Evolutionary conservation across 2,113 vertebrate species (phyloP).

Genomic region (Poeciliopsis prolifica): DNA sequence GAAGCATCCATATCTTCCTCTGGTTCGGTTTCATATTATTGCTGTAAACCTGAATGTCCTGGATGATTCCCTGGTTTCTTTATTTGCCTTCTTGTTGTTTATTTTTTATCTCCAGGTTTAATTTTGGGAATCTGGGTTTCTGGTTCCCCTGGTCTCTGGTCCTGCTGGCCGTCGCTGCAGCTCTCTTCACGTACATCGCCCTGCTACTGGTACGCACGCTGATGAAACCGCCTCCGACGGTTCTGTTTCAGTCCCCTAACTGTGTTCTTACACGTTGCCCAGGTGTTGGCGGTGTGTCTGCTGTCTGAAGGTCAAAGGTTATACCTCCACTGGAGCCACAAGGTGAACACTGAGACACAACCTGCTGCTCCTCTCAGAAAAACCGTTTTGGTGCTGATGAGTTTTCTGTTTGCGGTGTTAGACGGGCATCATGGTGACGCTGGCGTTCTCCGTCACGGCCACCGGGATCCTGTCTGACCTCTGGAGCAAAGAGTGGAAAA

Average conservation of each 20-base stretch:
- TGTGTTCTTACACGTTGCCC: neutral
- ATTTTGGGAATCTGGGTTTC: slow-evolving; percentile 81
- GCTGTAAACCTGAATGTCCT: neutral
- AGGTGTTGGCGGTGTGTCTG: slow-evolving; percentile 88
- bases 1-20: neutral
- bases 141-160: slow-evolving; percentile 90
- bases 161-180: slow-evolving; percentile 78
- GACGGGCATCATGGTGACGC: slow-evolving; percentile 81
- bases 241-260: too few relatives aligned
- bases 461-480: slow-evolving; percentile 79
- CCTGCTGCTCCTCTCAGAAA: accelerated
- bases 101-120: slow-evolving; percentile 76
- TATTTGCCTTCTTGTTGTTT: neutral
- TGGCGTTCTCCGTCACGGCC: slow-evolving; percentile 77
- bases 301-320: slow-evolving; percentile 87
- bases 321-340: slow-evolving; percentile 89
- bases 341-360: slow-evolving; percentile 75
- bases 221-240: neutral
- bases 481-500: slow-evolving; percentile 85
- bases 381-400: neutral
- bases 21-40: neutral
- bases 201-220: slow-evolving; percentile 79
- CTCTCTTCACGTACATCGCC: slow-evolving; percentile 82
- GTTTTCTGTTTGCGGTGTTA: slow-evolving; percentile 40
- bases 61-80: too few relatives aligned